Evolutionary conservation across 2,797 vertebrate genomes (phyloP).

Genomic region (Spatula versicolor): DNA sequence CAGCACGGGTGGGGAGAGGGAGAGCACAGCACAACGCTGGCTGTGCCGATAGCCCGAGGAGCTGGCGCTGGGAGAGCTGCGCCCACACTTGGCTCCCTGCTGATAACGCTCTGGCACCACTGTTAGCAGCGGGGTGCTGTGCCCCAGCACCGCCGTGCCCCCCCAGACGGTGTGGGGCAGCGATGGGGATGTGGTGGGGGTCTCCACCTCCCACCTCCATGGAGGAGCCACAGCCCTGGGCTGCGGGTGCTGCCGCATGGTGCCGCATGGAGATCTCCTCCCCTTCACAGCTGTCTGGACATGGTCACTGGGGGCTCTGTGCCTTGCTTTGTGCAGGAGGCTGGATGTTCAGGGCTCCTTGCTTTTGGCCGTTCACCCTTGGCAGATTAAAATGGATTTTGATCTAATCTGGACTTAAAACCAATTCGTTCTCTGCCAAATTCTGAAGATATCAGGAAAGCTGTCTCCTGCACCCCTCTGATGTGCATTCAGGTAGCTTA

Average conservation of each 20-base stretch:
- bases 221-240: neutral
- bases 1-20: no score
- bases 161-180: no score
- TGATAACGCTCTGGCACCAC: neutral
- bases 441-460: neutral
- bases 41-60: neutral
- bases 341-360: neutral
- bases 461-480: neutral
- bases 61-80: neutral
- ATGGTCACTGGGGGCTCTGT: neutral
- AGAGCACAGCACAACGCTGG: neutral
- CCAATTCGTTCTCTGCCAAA: neutral
- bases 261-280: neutral
- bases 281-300: neutral
- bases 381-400: neutral
- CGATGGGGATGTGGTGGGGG: no score
- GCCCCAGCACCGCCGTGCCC: no score
- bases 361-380: neutral
- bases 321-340: neutral
- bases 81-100: neutral
- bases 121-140: neutral
- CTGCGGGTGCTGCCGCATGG: neutral
- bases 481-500: no score
- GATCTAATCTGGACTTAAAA: neutral
- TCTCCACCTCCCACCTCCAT: no score